Evolutionary conservation across 2,113 vertebrate species (phyloP), one percentile per base, ranked within the genome.

Genomic region (Geococcyx californianus): DNA sequence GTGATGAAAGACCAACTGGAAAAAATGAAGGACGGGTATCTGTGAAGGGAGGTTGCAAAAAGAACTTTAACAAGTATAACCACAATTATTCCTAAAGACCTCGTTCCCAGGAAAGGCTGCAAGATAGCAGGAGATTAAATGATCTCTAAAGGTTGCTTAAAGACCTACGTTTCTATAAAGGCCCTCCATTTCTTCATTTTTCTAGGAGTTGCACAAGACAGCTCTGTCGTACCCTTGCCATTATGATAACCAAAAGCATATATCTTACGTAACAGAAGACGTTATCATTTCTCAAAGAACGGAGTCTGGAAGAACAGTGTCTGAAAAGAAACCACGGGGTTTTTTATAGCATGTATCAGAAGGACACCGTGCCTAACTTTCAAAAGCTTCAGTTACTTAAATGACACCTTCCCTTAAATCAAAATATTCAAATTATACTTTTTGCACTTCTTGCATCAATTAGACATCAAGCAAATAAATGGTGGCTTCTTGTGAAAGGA

Each of bases 1-100:
- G 44, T 0, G 0, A 64, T 4, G 7, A 85, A 63, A 0, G 1
- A 29, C 7, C 19, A 49, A 5, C 0, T 9, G 16, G 6, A 74
- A 75, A 75, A 56, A 86, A 62, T 1, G 3, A 58, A 8, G 8
- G 6, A 51, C 67, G 10, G 0, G 5, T 4, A 42, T 3, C 64
- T 47, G 17, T 6, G 12, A 59, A 82, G 14, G 18, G 5, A 68
- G 4, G 11, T 9, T 19, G 45, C 5, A 52, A 4, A 14, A 9
- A 45, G 7, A 75, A 75, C 21, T 87, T 80, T 3, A 21, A 0
- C 5, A 51, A 47, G 20, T 3, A 63, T 7, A 33, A 6, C 13
- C 3, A 0, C 3, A 36, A 29, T 16, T 20, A 36, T 5, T 24
- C 18, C n/a, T 5, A 26, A 31, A 62, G 7, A 12, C 3, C 23